Percentiles rank a stretch among this genome's conserved stretches.
Evolutionary conservation across 2,797 vertebrate genomes (phyloP).

Genomic region (Poeciliopsis gracilis): DNA sequence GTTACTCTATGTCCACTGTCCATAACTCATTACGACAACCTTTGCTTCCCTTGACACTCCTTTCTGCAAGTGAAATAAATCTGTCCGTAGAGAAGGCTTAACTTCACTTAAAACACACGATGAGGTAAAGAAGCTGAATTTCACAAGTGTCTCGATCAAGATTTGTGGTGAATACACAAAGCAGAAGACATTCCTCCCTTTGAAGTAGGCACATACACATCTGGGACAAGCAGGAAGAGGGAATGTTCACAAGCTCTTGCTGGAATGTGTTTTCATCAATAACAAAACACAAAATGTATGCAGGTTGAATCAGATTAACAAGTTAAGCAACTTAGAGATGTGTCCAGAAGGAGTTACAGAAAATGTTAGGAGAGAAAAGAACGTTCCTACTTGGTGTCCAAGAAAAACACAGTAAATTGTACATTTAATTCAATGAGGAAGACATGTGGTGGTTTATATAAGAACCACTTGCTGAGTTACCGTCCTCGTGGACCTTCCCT

Average conservation of each 20-base stretch:
- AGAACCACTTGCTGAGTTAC: constrained; percentile 63
- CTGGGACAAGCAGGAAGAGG: constrained; percentile 23
- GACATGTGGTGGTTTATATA: constrained; percentile 72
- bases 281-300: constrained; percentile 27
- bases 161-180: constrained; percentile 34
- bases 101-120: background rate
- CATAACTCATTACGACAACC: background rate
- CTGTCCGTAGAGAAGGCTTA: background rate
- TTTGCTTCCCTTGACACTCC: background rate
- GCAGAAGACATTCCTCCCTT: constrained; percentile 44
- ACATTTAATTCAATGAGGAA: constrained; percentile 64
- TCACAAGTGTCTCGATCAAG: constrained; percentile 9
- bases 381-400: constrained; percentile 46
- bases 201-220: constrained; percentile 50
- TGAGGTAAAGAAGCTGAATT: constrained; percentile 26
- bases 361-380: constrained; percentile 4
- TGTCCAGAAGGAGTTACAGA: constrained; percentile 10
- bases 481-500: constrained; percentile 55
- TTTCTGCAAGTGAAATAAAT: background rate
- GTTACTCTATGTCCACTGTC: background rate
- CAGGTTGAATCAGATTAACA: constrained; percentile 26
- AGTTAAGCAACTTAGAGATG: constrained; percentile 9
- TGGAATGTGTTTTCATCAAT: constrained; percentile 44
- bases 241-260: constrained; percentile 18
- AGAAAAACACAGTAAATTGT: constrained; percentile 62